These are phyloP conservation scores for Myripristis murdjan DNA, from an alignment of 2,797 vertebrate species.

Conservation along the genomic window DNA sequence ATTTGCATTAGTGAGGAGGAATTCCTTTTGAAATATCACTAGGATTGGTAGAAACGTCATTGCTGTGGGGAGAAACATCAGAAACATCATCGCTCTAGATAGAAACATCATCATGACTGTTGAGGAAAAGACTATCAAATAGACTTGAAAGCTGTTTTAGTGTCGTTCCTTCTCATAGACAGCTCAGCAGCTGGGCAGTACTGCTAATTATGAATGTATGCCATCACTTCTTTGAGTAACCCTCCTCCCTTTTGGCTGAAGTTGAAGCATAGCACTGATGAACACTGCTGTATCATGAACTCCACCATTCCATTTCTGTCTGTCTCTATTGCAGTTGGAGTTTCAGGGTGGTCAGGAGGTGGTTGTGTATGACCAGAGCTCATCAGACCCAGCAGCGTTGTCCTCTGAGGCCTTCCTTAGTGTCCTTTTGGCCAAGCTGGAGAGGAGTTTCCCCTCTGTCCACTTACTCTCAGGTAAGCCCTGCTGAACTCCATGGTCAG, in stretches of 20 bases:
- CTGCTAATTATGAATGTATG: not conserved
- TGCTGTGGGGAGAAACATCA: no score
- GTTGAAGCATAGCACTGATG: not conserved
- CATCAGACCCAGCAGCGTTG: slow-evolving; percentile 86
- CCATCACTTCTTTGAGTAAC: not conserved
- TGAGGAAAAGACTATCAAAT: no score
- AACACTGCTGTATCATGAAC: not conserved
- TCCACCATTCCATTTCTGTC: slow-evolving; percentile 5
- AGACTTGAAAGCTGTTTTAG: no score
- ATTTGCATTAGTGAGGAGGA: no score
- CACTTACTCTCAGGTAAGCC: slow-evolving; percentile 93
- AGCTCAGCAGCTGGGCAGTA: no score
- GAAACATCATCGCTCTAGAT: no score
- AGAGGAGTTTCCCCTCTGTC: slow-evolving; percentile 91
- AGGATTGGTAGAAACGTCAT: no score
- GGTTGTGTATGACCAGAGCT: slow-evolving; percentile 96
- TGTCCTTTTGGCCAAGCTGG: slow-evolving; percentile 93
- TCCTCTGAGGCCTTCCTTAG: slow-evolving; percentile 91
- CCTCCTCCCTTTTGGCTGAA: not conserved
- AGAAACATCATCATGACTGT: no score
- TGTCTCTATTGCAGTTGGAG: slow-evolving; percentile 86
- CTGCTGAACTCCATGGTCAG: not conserved
- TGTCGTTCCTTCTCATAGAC: no score
- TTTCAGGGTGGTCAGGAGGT: slow-evolving; percentile 89
- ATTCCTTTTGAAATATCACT: no score